A percentile compares a stretch with the other conserved stretches of the same genome.
Conservation (phyloP, 2,113 vertebrate genomes). For the Recurvirostra avosetta region DNA sequence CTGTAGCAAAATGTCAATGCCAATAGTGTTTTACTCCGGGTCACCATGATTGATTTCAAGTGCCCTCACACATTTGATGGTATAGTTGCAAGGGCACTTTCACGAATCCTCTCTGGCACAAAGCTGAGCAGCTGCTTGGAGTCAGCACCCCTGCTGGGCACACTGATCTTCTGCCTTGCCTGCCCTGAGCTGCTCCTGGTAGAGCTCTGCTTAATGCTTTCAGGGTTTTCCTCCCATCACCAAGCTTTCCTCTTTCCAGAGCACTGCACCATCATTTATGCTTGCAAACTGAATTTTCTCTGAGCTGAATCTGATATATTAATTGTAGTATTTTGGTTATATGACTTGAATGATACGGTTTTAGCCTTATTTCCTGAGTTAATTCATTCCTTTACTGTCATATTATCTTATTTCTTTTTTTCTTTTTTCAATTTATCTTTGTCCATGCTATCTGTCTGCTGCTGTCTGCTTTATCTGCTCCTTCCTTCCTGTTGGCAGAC, state of each 20-base stretch:
- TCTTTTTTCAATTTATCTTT: slow-evolving; percentile 20
- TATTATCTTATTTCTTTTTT: not conserved
- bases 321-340: not conserved
- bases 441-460: slow-evolving; percentile 30
- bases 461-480: slow-evolving; percentile 48
- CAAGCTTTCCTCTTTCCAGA: not conserved
- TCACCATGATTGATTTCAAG: not conserved
- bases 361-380: not conserved
- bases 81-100: not conserved
- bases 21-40: not conserved
- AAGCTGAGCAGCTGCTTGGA: not conserved
- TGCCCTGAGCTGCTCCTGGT: not conserved
- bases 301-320: not conserved
- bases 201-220: not conserved
- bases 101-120: not conserved
- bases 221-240: not conserved
- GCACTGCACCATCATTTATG: not conserved
- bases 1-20: not conserved
- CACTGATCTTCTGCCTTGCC: not conserved
- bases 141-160: not conserved
- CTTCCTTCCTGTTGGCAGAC: slow-evolving; percentile 53
- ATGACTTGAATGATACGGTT: not conserved
- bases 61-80: not conserved
- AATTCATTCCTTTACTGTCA: not conserved
- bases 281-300: not conserved